Conservation (phyloP, 2,797 vertebrate genomes). For the Coregonus suidteri region DNA sequence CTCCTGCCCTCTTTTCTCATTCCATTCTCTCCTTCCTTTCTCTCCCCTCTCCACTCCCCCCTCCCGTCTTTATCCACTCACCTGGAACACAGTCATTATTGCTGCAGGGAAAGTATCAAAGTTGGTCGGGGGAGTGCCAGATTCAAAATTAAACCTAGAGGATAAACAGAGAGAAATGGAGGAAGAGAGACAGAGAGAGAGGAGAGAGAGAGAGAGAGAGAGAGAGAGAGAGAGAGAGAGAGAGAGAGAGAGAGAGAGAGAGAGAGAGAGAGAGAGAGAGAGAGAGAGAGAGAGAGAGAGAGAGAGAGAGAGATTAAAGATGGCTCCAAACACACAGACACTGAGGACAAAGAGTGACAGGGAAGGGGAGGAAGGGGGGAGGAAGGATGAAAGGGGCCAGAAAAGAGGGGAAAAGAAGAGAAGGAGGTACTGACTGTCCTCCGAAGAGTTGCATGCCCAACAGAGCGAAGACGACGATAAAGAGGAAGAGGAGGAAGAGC, state of each 20-base stretch:
- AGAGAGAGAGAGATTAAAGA: background rate
- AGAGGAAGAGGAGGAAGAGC: constrained; percentile 97
- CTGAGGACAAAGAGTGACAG: background rate
- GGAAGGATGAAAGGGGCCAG: background rate
- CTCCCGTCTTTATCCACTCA: constrained; percentile 50
- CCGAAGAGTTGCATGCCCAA: constrained; percentile 98
- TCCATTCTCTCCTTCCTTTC: background rate
- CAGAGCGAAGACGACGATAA: constrained; percentile 96
- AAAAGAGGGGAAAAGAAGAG: background rate
- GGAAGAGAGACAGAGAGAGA: background rate
- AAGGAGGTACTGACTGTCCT: constrained; percentile 86
- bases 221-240: background rate
- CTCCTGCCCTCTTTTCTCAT: background rate
- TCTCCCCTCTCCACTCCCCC: background rate
- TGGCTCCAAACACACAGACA: background rate
- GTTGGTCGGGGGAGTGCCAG: constrained; percentile 92
- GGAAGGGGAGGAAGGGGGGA: background rate
- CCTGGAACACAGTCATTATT: constrained; percentile 99
- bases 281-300: background rate
- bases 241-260: background rate
- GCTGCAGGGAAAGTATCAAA: constrained; percentile 98
- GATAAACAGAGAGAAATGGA: background rate
- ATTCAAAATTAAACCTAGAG: constrained; percentile 93
- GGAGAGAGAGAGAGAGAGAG: background rate
- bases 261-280: background rate